phyloP scores from a whole-genome alignment of 2,797 vertebrate species.

The Podarcis siculus region DNA sequence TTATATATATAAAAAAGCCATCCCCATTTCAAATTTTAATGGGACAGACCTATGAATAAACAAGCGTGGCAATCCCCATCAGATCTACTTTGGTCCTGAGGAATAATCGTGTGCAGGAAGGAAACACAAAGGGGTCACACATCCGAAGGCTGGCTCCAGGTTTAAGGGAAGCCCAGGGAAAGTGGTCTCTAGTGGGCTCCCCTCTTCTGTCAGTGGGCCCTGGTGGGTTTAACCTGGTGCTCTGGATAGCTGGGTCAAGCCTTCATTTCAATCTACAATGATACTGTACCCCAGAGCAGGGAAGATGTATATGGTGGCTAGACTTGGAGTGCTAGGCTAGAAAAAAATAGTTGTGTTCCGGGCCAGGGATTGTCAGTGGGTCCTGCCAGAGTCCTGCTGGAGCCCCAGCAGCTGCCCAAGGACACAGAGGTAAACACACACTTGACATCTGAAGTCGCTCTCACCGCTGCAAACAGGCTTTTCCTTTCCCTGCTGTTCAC shows the following conservation, averaged over 20 bases:
- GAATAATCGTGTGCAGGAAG: neutral
- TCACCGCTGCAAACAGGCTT: fast-evolving
- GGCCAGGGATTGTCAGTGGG: neutral
- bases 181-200: neutral
- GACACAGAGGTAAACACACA: neutral
- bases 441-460: neutral
- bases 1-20: neutral
- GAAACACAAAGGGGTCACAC: neutral
- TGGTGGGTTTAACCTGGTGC: neutral
- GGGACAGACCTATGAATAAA: neutral
- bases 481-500: neutral
- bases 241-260: neutral
- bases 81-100: neutral
- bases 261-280: neutral
- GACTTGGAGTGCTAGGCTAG: neutral
- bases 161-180: neutral
- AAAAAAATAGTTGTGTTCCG: neutral
- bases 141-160: neutral
- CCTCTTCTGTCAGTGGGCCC: neutral
- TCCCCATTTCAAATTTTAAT: neutral
- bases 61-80: neutral
- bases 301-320: neutral
- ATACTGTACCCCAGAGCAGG: neutral
- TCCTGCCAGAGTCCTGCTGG: neutral
- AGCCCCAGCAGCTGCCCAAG: neutral